Evolutionary conservation across 2,888 invertebrate genomes (phyloP).

Genomic region (Anoplius nigerrimus): DNA sequence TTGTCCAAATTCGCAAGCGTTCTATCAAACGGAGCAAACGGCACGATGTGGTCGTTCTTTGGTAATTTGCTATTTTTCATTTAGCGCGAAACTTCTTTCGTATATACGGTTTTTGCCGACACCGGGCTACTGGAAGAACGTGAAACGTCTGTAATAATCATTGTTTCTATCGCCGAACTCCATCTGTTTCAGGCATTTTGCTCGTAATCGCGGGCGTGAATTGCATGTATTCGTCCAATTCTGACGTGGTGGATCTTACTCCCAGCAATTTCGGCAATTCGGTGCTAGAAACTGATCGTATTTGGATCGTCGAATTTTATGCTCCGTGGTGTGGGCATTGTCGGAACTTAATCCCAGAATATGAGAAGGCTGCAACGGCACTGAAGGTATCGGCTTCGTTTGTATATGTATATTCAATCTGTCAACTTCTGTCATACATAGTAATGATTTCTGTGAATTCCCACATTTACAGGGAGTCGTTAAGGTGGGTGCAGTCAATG

Average conservation of each 20-base stretch:
- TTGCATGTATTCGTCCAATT: conserved; percentile 82
- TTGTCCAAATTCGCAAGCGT: conserved; percentile 9
- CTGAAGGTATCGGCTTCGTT: conserved; percentile 82
- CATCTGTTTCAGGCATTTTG: conserved; percentile 52
- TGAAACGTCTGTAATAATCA: conserved; percentile 6
- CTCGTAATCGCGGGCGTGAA: conserved; percentile 66
- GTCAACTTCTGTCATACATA: not conserved
- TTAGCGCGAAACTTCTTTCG: too few relatives aligned
- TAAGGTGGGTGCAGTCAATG: conserved; percentile 96
- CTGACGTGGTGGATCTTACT: conserved; percentile 91
- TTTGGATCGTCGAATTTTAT: conserved; percentile 97
- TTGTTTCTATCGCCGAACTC: conserved; percentile 1
- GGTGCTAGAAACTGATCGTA: conserved; percentile 88
- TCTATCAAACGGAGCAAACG: conserved; percentile 7
- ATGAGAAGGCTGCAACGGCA: conserved; percentile 93
- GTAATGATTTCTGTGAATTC: conserved; percentile 19
- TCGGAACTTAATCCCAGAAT: conserved; percentile 92
- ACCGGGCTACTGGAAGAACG: not conserved
- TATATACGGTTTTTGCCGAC: too few relatives aligned
- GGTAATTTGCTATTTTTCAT: conserved; percentile 40
- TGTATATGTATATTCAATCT: not conserved
- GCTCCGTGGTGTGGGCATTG: conserved; percentile 98
- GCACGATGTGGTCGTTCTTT: conserved; percentile 53
- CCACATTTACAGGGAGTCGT: conserved; percentile 83
- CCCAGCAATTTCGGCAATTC: conserved; percentile 89